A percentile compares a stretch with the other conserved stretches of the same genome.
These are phyloP conservation scores for Drosophila buzzatii DNA, from an alignment of 2,888 invertebrate species.

Conservation along the genomic window DNA sequence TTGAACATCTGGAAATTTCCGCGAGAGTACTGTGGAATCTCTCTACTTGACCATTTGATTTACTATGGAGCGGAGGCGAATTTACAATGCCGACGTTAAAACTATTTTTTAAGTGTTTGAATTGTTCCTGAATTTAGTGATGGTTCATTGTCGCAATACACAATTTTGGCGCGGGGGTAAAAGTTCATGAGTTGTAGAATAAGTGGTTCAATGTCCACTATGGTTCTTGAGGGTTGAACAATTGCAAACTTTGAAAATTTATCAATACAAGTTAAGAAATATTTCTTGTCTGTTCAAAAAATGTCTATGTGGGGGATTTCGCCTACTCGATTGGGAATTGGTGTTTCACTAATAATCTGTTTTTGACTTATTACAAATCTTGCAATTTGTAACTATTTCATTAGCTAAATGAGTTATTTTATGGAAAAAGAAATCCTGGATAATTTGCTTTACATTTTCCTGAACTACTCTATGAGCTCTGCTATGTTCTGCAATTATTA, in stretches of 20 bases:
- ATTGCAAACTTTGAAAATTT: background rate
- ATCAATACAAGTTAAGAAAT: background rate
- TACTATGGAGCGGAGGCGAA: slow-evolving; percentile 46
- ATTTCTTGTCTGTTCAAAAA: background rate
- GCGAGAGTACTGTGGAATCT: slow-evolving; percentile 35
- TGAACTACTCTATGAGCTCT: background rate
- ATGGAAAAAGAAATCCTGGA: too few relatives aligned
- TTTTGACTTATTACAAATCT: background rate
- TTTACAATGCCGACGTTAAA: slow-evolving; percentile 14
- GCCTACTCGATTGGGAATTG: background rate
- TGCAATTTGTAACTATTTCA: background rate
- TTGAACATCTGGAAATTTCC: slow-evolving; percentile 50
- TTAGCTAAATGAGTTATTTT: background rate
- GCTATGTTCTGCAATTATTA: background rate
- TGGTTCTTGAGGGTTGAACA: background rate
- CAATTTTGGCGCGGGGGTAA: background rate
- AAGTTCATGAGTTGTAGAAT: background rate
- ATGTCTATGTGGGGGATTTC: background rate
- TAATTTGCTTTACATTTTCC: background rate
- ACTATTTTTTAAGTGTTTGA: slow-evolving; percentile 1
- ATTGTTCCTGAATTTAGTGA: background rate
- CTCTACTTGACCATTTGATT: slow-evolving; percentile 26
- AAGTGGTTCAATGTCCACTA: background rate
- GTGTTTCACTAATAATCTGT: background rate
- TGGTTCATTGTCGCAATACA: background rate